Conservation (phyloP, 2,113 vertebrate genomes). For the Parus major region DNA sequence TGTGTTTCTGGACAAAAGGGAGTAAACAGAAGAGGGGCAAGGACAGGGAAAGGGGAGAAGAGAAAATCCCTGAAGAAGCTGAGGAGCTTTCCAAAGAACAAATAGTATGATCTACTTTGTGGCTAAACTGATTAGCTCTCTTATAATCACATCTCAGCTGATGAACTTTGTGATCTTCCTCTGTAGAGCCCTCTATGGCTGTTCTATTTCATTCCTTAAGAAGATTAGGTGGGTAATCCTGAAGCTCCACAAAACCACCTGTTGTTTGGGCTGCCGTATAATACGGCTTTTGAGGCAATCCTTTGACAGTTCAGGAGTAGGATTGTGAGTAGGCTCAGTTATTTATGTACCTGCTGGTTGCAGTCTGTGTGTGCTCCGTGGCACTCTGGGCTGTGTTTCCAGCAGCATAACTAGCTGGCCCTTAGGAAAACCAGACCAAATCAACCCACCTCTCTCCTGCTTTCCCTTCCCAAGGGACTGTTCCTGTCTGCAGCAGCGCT, state of each 20-base stretch:
- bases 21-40: not conserved
- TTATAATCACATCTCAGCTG: constrained; percentile 56
- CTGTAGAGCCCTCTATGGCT: not conserved
- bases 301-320: not conserved
- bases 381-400: not conserved
- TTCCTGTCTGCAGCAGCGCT: not conserved
- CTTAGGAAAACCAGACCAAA: not conserved
- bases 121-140: constrained; percentile 58
- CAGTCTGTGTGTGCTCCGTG: accelerated
- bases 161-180: constrained; percentile 48
- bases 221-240: constrained; percentile 59
- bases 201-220: constrained; percentile 55
- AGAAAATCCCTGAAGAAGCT: not conserved
- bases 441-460: not conserved
- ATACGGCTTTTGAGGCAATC: constrained; percentile 18
- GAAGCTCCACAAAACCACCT: constrained; percentile 50
- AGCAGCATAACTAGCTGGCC: not conserved
- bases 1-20: not conserved
- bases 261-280: constrained; percentile 38
- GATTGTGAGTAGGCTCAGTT: not conserved
- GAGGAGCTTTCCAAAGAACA: constrained; percentile 23
- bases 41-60: not conserved
- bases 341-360: not conserved
- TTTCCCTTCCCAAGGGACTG: accelerated
- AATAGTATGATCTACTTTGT: constrained; percentile 47